Evolutionary conservation across 2,888 invertebrate genomes (phyloP), one percentile per base, ranked within the genome.

Genomic region (Calephelis perditalis): DNA sequence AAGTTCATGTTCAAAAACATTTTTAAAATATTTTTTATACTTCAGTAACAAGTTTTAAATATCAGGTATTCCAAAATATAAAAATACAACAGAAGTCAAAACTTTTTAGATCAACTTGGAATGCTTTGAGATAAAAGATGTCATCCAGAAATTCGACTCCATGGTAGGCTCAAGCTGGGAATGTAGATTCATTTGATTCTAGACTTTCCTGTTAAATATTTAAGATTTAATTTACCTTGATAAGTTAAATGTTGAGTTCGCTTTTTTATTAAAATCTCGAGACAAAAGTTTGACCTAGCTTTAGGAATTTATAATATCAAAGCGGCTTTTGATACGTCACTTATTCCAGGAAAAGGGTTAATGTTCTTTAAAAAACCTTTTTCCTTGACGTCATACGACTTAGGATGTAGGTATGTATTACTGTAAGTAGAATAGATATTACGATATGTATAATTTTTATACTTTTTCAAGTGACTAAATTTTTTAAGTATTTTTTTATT

Each of bases 111-210:
- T 78, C 77, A 76, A 72, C 70, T 76, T 74, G 84, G 86, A 88
- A 88, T 87, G 84, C 84, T 83, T 86, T 83, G 81, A 81, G 87
- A 89, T 89, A 87, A 87, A 87, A 80, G 84, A 88, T 88, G 87
- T 88, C 88, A 88, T 86, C 86, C 85, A 81, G 82, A 86, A 84
- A 82, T 81, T 77, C 76, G 79, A 79, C 79, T 75, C 76, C 77
- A 80, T 78, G 73, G 77, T 78, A 69, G 82, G 82, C 62, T 63
- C 64, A 64, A 62, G 63, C 57, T 59, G 78, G 75, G 75, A 65
- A 70, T 67, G 68, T 65, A 68, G 47, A 35, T 15, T 12, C 43
- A 65, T 62, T 66, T 70, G 65, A 83, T 69, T 78, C 70, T 60
- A 65, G 68, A 68, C 76, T 71, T 71, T 86, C 78, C 64, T 37